These are phyloP conservation scores for Matsumyia berberina DNA, from an alignment of 2,888 invertebrate genomes.

Conservation along the genomic window DNA sequence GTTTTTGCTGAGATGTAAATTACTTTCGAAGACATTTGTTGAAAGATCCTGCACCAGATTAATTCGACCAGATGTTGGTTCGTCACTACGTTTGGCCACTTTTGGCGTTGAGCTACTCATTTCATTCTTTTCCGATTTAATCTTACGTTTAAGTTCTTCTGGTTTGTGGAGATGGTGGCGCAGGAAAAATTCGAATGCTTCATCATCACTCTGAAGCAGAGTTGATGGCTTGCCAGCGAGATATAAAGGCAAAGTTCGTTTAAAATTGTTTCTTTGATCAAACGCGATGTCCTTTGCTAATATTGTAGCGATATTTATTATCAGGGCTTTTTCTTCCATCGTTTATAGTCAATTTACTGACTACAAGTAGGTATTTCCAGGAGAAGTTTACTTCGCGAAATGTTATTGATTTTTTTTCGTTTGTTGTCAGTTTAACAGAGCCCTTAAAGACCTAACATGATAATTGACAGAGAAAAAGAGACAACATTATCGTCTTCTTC, in stretches of 20 bases:
- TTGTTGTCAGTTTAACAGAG: conserved; percentile 10
- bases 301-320: conserved; percentile 82
- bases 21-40: conserved; percentile 80
- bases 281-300: conserved; percentile 82
- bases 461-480: background rate
- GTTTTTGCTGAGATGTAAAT: conserved; percentile 81
- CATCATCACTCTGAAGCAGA: conserved; percentile 79
- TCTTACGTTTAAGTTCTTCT: conserved; percentile 15
- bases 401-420: background rate
- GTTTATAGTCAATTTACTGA: background rate
- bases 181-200: conserved; percentile 78
- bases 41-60: conserved; percentile 81
- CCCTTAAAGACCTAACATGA: background rate
- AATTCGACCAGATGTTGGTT: conserved; percentile 78
- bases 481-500: no score
- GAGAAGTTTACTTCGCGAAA: background rate
- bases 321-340: conserved; percentile 82
- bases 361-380: background rate
- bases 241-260: conserved; percentile 54
- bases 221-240: conserved; percentile 49
- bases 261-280: conserved; percentile 78
- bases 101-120: background rate
- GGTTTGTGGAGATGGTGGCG: conserved; percentile 65
- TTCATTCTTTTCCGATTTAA: conserved; percentile 71
- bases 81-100: conserved; percentile 36